A percentile compares a stretch with the other conserved stretches of the same genome.
Evolutionary conservation across 2,797 vertebrate species (phyloP).

Genomic region (Halcyon smyrnensis): DNA sequence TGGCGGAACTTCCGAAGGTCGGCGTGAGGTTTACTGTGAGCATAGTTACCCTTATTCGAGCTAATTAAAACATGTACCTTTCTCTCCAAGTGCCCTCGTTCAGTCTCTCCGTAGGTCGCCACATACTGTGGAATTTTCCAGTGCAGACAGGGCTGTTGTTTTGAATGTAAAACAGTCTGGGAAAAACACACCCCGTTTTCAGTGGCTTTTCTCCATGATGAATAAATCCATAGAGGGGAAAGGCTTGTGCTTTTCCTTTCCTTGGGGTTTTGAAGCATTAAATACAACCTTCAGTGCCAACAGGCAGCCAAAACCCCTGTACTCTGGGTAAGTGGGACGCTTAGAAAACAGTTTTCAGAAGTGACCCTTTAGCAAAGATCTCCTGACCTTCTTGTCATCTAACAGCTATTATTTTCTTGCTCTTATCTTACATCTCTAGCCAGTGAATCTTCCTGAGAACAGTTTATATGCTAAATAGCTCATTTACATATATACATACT

Average conservation of each 20-base stretch:
- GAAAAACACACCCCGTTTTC: slow-evolving; percentile 53
- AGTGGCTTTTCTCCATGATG: slow-evolving; percentile 51
- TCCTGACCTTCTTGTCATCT: background rate
- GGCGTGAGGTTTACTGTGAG: background rate
- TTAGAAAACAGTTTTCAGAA: background rate
- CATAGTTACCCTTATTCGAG: background rate
- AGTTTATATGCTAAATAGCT: background rate
- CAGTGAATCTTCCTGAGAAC: background rate
- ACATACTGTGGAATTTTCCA: slow-evolving; percentile 62
- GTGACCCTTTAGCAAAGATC: background rate
- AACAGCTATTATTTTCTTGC: background rate
- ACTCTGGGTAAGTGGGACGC: background rate
- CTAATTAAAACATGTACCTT: background rate
- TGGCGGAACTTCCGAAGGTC: background rate
- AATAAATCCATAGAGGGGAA: slow-evolving; percentile 40
- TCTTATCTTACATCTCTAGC: background rate
- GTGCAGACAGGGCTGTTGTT: slow-evolving; percentile 49
- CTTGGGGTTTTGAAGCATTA: slow-evolving; percentile 12
- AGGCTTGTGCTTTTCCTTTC: slow-evolving; percentile 16
- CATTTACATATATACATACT: background rate
- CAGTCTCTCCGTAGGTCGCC: background rate
- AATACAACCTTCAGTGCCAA: background rate
- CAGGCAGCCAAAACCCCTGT: background rate
- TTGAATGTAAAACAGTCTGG: slow-evolving; percentile 57
- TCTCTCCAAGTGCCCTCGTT: background rate